Evolutionary conservation across 2,888 invertebrate genomes (phyloP), one percentile per base, ranked within the genome.

Genomic region (Tromatobia lineatoria): DNA sequence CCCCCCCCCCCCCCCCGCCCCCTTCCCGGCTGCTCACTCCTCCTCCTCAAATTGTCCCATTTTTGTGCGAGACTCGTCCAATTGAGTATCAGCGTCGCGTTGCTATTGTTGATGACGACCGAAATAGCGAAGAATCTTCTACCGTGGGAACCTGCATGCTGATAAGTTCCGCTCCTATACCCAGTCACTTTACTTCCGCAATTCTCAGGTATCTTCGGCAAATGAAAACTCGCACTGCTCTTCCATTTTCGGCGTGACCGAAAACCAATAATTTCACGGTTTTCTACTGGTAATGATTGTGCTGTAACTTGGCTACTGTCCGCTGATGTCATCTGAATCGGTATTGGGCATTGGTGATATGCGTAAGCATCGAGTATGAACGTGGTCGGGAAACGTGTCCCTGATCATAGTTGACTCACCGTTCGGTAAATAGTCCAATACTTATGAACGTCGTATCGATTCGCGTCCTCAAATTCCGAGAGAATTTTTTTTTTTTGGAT

Each of bases 231-330:
- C 47, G 11, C 13, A 67, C 70, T 57, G 15, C 61, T 15, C 15
- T 50, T 78, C 64, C 25, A 45, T 47, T 42, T 8, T 38, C 29
- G n/a, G 29, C 69, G 69, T 76, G 83, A 90, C 86, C 87, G 88
- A 88, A 89, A 90, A 86, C 88, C 90, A 88, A 90, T 91, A 90
- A 91, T 91, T 90, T 85, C 76, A 85, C 88, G 86, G 85, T 81
- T 88, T 85, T 83, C 85, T 79, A 54, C 45, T 57, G 61, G 73
- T 52, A 70, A 83, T 71, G 75, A 87, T 70, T n/a, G 25, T 34
- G n/a, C 59, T 73, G 20, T 66, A 79, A 75, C 64, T 45, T 18
- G 66, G 45, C 66, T 45, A 38, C 23, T 23, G 13, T 4, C 38
- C 23, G 18, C 2, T 13, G 59, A 47, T 50, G 59, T 74, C 18